phyloP scores from a whole-genome alignment of 1,140 invertebrate species.

The Sitobion miscanthi region DNA sequence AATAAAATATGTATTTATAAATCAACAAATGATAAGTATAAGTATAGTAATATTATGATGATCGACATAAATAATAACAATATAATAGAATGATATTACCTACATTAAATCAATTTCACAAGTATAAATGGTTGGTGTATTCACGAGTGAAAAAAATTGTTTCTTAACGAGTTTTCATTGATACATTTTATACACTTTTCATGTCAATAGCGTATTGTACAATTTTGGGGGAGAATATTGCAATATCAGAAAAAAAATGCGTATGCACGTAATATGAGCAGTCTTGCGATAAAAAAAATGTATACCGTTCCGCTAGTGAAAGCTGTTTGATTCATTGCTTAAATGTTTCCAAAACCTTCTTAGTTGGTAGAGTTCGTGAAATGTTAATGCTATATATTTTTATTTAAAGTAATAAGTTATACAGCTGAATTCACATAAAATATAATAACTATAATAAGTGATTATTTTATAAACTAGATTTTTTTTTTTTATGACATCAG shows the following conservation, averaged over 20 bases:
- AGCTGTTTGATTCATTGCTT: background rate
- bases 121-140: background rate
- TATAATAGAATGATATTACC: background rate
- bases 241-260: conserved; percentile 4
- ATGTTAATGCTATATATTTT: background rate
- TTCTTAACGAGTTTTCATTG: background rate
- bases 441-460: background rate
- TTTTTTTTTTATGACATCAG: background rate
- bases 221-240: conserved; percentile 9
- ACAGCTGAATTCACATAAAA: background rate
- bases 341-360: background rate
- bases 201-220: background rate
- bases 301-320: background rate
- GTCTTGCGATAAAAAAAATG: background rate
- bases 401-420: background rate
- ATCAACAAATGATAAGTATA: background rate
- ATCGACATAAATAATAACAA: background rate
- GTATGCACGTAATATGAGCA: conserved; percentile 2
- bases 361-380: background rate
- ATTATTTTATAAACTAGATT: background rate
- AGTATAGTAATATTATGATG: background rate
- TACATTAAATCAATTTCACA: background rate
- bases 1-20: background rate
- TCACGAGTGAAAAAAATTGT: background rate
- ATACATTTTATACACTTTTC: background rate